These are phyloP conservation scores for Rousettus madagascariensis DNA, from an alignment of 2,797 vertebrate genomes.

Conservation along the genomic window DNA sequence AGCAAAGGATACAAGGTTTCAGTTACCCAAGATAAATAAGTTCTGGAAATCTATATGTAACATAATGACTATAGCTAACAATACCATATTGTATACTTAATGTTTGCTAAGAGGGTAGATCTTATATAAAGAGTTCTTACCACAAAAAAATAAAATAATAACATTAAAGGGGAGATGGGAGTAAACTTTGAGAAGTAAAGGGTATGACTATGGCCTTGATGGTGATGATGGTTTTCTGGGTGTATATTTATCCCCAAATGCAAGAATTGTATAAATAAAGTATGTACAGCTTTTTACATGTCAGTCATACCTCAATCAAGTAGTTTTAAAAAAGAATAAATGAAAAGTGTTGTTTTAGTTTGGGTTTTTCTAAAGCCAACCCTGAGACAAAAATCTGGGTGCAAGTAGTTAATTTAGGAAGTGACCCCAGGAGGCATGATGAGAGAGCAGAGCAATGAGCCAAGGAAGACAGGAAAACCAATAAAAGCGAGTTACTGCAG, in stretches of 20 bases:
- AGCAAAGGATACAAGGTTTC: neutral
- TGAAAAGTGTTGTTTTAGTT: neutral
- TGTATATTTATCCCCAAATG: neutral
- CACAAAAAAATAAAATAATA: neutral
- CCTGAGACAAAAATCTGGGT: neutral
- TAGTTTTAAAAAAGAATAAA: neutral
- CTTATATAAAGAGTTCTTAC: neutral
- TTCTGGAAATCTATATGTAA: neutral
- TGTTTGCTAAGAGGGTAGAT: neutral
- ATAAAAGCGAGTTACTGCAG: neutral
- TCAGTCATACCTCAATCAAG: neutral
- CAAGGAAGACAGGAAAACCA: neutral
- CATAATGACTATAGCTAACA: neutral
- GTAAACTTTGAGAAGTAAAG: neutral
- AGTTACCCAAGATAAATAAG: too few species aligned
- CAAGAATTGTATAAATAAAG: neutral
- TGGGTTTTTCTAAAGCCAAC: neutral
- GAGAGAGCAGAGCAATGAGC: neutral
- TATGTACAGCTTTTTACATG: neutral
- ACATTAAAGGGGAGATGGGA: neutral
- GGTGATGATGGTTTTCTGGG: neutral
- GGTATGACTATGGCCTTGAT: neutral
- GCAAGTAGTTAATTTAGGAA: neutral
- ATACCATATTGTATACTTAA: neutral
- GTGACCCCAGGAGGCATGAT: neutral